Conservation (phyloP, 2,113 vertebrate genomes). For the Rynchops niger region DNA sequence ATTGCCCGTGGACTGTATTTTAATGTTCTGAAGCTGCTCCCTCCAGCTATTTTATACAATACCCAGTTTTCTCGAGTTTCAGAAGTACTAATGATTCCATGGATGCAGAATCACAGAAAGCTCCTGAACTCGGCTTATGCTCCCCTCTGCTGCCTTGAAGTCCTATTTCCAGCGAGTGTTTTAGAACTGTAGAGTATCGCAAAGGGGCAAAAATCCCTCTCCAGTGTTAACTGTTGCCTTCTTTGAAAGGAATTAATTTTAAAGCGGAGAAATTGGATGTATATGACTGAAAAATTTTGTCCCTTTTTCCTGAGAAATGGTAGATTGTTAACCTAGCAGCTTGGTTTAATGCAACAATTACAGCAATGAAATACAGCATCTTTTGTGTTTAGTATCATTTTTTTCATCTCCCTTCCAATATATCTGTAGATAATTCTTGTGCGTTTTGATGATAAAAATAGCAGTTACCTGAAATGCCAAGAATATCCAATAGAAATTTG, state of each 20-base stretch:
- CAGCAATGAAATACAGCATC: not conserved
- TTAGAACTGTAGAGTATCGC: not conserved
- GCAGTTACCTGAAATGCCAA: not conserved
- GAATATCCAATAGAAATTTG: not conserved
- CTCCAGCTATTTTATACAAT: slow-evolving; percentile 56
- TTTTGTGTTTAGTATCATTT: not conserved
- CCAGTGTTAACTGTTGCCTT: not conserved
- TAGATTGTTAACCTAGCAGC: not conserved
- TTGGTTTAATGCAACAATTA: not conserved
- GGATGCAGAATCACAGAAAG: slow-evolving; percentile 33
- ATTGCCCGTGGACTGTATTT: slow-evolving; percentile 51
- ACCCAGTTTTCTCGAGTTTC: slow-evolving; percentile 32
- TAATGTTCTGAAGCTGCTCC: slow-evolving; percentile 50
- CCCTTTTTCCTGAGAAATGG: not conserved
- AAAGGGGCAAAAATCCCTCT: not conserved
- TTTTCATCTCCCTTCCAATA: not conserved
- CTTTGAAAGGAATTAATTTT: not conserved
- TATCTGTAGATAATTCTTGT: not conserved
- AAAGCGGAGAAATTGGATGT: not conserved
- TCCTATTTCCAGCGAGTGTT: slow-evolving; percentile 4
- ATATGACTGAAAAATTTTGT: not conserved
- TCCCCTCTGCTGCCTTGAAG: slow-evolving; percentile 17
- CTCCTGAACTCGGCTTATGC: not conserved
- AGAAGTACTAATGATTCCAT: slow-evolving; percentile 46
- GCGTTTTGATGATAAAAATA: not conserved